These are phyloP conservation scores for Drosophila formosana DNA, from an alignment of 2,888 invertebrate genomes.

Conservation along the genomic window DNA sequence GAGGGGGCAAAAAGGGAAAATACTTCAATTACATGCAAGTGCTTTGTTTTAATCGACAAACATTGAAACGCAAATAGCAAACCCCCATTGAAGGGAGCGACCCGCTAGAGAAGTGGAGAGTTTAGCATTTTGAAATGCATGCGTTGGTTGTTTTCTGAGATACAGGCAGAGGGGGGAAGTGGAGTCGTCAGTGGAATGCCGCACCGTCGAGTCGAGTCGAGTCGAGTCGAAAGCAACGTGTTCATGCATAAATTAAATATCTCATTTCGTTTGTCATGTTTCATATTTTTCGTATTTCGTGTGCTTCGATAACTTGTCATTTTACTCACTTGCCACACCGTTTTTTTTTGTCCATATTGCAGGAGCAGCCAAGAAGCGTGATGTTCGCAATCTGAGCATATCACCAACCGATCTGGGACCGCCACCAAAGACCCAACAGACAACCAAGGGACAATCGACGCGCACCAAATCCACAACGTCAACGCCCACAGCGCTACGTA, in stretches of 20 bases:
- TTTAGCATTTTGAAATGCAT: constrained; percentile 8
- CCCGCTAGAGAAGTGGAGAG: no score
- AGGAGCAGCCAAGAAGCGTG: constrained; percentile 86
- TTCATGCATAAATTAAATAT: constrained; percentile 72
- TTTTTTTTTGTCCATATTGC: constrained; percentile 18
- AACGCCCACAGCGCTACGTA: constrained; percentile 81
- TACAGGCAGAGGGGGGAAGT: background rate
- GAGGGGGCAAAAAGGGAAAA: constrained; percentile 7
- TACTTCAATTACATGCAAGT: constrained; percentile 74
- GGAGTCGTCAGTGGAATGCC: constrained; percentile 4
- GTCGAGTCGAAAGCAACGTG: constrained; percentile 50
- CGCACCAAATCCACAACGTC: constrained; percentile 79
- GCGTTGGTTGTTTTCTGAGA: background rate
- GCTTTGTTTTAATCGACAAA: constrained; percentile 76
- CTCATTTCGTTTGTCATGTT: constrained; percentile 30
- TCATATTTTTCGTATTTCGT: constrained; percentile 5
- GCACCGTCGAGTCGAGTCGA: background rate
- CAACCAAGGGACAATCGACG: constrained; percentile 82
- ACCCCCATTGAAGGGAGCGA: background rate
- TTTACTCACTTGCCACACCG: constrained; percentile 21
- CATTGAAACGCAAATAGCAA: constrained; percentile 59
- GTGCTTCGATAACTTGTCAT: constrained; percentile 16
- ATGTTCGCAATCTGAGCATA: constrained; percentile 85
- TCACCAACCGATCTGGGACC: constrained; percentile 85
- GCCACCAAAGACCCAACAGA: constrained; percentile 85